Evolutionary conservation across 2,888 invertebrate genomes (phyloP).

Genomic region (Nymphalis urticae): DNA sequence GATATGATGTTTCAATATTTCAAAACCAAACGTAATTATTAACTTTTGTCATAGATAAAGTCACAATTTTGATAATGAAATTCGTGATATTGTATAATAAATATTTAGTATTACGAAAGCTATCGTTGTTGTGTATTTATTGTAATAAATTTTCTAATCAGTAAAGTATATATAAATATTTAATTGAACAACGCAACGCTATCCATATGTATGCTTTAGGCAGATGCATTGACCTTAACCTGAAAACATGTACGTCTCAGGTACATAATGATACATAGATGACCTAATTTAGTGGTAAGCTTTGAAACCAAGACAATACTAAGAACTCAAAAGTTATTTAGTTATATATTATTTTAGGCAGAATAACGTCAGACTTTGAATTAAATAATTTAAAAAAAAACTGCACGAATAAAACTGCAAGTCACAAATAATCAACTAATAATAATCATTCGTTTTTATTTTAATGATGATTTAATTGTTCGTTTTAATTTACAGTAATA

Average conservation of each 20-base stretch:
- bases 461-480: neutral
- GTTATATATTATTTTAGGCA: neutral
- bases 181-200: constrained; percentile 27
- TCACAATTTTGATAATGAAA: no score
- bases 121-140: neutral
- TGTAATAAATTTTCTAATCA: constrained; percentile 6
- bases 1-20: no score
- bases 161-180: constrained; percentile 27
- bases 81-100: no score
- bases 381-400: neutral
- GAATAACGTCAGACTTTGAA: neutral
- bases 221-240: constrained; percentile 40
- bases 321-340: neutral
- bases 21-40: no score
- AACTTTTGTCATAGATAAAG: no score
- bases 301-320: constrained; percentile 4
- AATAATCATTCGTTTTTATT: neutral
- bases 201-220: constrained; percentile 29
- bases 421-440: neutral
- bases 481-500: neutral
- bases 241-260: constrained; percentile 32
- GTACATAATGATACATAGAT: constrained; percentile 29
- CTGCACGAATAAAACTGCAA: neutral
- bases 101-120: no score
- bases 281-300: constrained; percentile 34